Evolutionary conservation across 1,140 invertebrate species (phyloP).

Genomic region (Drosophila repleta): DNA sequence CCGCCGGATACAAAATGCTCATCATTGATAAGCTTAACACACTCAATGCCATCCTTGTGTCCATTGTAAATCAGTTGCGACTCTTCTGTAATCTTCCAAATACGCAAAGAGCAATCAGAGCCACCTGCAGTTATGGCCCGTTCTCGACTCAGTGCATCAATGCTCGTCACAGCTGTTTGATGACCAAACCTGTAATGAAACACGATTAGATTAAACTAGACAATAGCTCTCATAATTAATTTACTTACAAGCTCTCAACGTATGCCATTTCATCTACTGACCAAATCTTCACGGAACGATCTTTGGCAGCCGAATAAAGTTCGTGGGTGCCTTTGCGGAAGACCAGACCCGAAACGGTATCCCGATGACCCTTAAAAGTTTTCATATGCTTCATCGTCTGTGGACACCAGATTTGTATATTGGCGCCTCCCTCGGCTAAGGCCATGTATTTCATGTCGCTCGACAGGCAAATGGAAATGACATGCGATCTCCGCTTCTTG

Average conservation of each 20-base stretch:
- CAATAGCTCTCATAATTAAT: neutral
- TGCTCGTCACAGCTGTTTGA: slow-evolving; percentile 93
- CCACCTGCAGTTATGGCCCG: slow-evolving; percentile 95
- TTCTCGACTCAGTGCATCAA: slow-evolving; percentile 93
- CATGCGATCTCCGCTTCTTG: slow-evolving; percentile 84
- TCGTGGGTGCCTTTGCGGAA: slow-evolving; percentile 95
- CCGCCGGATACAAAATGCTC: slow-evolving; percentile 95
- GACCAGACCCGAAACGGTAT: slow-evolving; percentile 90
- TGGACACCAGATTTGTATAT: slow-evolving; percentile 94
- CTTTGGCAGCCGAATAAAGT: slow-evolving; percentile 93
- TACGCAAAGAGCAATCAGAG: slow-evolving; percentile 91
- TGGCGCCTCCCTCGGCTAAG: slow-evolving; percentile 90
- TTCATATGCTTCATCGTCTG: slow-evolving; percentile 90
- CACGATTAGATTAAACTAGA: neutral
- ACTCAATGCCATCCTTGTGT: slow-evolving; percentile 92
- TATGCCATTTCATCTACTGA: slow-evolving; percentile 97
- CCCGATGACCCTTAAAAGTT: slow-evolving; percentile 92
- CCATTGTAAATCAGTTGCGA: slow-evolving; percentile 97
- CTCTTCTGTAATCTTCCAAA: slow-evolving; percentile 99
- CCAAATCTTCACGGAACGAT: slow-evolving; percentile 96
- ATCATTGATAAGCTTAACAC: slow-evolving; percentile 95
- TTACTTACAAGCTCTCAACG: slow-evolving; percentile 93
- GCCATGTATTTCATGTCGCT: slow-evolving; percentile 94
- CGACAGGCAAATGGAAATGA: slow-evolving; percentile 91
- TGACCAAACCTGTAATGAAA: slow-evolving; percentile 91